phyloP scores from a whole-genome alignment of 2,888 invertebrate species.

The Halictus quadricinctus region DNA sequence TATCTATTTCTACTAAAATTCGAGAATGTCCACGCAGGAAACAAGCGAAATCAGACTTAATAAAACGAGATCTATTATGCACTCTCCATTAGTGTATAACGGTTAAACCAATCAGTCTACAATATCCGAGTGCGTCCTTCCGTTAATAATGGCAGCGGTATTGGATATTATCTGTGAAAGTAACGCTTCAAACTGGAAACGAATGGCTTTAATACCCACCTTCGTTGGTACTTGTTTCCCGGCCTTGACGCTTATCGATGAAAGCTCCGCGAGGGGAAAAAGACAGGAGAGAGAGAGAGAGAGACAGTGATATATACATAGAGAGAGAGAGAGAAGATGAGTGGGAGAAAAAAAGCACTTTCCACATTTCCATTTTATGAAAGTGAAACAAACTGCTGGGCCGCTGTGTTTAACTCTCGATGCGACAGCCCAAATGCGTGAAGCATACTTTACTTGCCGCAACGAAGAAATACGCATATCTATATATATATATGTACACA shows the following conservation, averaged over 20 bases:
- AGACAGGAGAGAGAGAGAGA: neutral
- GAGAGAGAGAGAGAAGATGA: neutral
- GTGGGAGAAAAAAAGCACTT: slow-evolving; percentile 9
- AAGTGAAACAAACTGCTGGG: slow-evolving; percentile 15
- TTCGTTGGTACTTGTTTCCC: neutral
- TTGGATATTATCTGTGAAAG: slow-evolving; percentile 1
- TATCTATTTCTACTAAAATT: neutral
- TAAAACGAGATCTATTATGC: slow-evolving; percentile 1
- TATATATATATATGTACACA: neutral
- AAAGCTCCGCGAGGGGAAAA: neutral
- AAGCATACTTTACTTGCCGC: neutral
- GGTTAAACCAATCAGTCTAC: slow-evolving; percentile 9
- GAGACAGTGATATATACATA: neutral
- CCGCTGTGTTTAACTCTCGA: slow-evolving; percentile 19
- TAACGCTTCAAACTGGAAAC: slow-evolving; percentile 5
- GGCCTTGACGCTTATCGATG: slow-evolving; percentile 16
- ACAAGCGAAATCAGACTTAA: neutral
- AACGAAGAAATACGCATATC: slow-evolving; percentile 9
- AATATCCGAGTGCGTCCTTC: slow-evolving; percentile 10
- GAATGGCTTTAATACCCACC: slow-evolving; percentile 3
- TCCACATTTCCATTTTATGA: slow-evolving; percentile 9
- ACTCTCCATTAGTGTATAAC: slow-evolving; percentile 14
- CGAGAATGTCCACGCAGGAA: neutral
- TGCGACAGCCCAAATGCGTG: neutral
- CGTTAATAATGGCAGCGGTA: slow-evolving; percentile 6